Conservation (phyloP, 2,113 vertebrate species). For the human (Homo sapiens) region DNA sequence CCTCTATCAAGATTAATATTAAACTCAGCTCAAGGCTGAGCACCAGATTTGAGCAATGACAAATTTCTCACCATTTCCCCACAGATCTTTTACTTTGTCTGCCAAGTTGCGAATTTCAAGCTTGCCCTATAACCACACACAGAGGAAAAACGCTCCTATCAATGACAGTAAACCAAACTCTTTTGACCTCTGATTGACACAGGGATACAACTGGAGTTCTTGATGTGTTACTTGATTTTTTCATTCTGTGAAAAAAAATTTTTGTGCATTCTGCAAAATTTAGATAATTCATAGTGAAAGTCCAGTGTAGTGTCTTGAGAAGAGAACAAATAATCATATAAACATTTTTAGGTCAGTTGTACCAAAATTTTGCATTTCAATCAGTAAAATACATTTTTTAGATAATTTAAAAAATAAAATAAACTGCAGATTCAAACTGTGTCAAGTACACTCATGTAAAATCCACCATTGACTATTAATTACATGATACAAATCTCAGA, state of each 20-base stretch:
- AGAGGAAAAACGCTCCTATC: background rate
- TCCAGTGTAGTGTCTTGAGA: background rate
- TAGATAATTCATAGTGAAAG: background rate
- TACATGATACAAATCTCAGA: background rate
- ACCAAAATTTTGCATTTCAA: background rate
- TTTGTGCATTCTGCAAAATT: background rate
- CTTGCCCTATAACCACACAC: background rate
- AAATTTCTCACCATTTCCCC: background rate
- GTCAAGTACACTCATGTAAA: background rate
- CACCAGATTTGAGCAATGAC: slow-evolving; percentile 32
- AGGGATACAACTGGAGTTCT: background rate
- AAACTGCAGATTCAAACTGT: background rate
- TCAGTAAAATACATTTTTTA: background rate
- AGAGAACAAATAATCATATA: background rate
- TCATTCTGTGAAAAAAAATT: background rate
- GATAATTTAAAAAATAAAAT: background rate
- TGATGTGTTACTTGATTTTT: background rate
- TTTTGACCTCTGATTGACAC: background rate
- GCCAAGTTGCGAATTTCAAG: slow-evolving; percentile 26
- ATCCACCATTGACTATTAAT: background rate
- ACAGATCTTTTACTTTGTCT: slow-evolving; percentile 4
- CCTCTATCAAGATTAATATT: slow-evolving; percentile 68
- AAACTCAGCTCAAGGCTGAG: slow-evolving; percentile 55
- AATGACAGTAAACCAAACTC: background rate
- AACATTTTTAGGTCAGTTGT: background rate